Conservation (phyloP, 2,888 invertebrate genomes). For the Cephus pulcher region DNA sequence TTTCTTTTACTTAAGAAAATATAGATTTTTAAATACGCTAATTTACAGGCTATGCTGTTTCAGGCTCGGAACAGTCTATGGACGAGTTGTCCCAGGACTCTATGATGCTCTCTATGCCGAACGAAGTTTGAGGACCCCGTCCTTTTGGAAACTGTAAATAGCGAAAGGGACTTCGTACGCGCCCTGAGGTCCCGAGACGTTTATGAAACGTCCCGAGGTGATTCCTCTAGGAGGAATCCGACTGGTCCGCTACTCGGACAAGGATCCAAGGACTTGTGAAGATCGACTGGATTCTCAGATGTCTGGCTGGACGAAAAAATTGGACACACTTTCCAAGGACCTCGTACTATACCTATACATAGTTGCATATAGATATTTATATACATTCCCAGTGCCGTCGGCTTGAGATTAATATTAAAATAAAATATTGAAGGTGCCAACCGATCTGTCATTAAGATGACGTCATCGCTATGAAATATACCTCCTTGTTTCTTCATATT, state of each 20-base stretch:
- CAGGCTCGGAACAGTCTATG: constrained; percentile 79
- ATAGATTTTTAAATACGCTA: background rate
- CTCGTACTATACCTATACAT: background rate
- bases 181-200: background rate
- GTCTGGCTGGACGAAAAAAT: background rate
- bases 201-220: background rate
- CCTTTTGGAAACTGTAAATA: background rate
- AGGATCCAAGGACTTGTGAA: background rate
- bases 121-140: constrained; percentile 72
- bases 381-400: background rate
- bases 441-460: background rate
- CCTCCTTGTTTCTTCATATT: background rate
- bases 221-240: background rate
- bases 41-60: background rate
- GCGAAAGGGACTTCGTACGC: background rate
- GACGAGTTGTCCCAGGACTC: constrained; percentile 90
- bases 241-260: background rate
- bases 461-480: background rate
- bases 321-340: background rate
- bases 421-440: background rate
- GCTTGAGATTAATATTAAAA: background rate
- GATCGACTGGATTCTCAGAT: background rate
- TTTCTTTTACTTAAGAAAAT: constrained; percentile 7
- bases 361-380: background rate
- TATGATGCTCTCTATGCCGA: constrained; percentile 87